phyloP scores from a whole-genome alignment of 2,888 invertebrate genomes.

The Tribolium freemani region DNA sequence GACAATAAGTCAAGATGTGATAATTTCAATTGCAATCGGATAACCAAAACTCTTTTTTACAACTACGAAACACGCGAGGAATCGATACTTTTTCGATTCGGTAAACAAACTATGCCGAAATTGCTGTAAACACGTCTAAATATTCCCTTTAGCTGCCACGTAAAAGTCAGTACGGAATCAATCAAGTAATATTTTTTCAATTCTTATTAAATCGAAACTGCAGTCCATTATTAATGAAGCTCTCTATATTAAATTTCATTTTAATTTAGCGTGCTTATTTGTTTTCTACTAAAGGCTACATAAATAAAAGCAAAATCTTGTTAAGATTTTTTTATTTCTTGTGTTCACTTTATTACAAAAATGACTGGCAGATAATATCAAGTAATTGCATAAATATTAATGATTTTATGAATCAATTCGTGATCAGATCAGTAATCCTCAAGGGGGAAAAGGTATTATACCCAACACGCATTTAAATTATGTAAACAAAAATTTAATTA shows the following conservation, averaged over 20 bases:
- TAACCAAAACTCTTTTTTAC: neutral
- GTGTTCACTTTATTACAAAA: too few species aligned
- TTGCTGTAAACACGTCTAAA: neutral
- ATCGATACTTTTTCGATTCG: conserved; percentile 24
- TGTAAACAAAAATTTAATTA: neutral
- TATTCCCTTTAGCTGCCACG: neutral
- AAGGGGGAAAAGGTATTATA: neutral
- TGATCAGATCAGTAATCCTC: neutral
- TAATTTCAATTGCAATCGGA: conserved; percentile 1
- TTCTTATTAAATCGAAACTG: neutral
- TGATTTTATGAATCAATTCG: neutral
- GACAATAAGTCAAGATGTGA: conserved; percentile 19
- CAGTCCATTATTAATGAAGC: too few species aligned
- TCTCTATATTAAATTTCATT: too few species aligned
- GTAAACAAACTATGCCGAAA: conserved; percentile 9
- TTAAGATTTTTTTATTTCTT: too few species aligned
- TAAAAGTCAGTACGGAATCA: neutral
- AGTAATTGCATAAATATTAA: neutral
- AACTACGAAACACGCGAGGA: neutral
- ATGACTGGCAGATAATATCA: too few species aligned
- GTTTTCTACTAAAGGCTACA: too few species aligned
- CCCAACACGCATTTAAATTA: neutral
- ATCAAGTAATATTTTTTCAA: neutral
- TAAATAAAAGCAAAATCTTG: too few species aligned
- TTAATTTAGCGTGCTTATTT: too few species aligned